A percentile compares a stretch with the other conserved stretches of the same genome.
These are phyloP conservation scores for Mythimna impura DNA, from an alignment of 2,888 invertebrate species.

Conservation along the genomic window DNA sequence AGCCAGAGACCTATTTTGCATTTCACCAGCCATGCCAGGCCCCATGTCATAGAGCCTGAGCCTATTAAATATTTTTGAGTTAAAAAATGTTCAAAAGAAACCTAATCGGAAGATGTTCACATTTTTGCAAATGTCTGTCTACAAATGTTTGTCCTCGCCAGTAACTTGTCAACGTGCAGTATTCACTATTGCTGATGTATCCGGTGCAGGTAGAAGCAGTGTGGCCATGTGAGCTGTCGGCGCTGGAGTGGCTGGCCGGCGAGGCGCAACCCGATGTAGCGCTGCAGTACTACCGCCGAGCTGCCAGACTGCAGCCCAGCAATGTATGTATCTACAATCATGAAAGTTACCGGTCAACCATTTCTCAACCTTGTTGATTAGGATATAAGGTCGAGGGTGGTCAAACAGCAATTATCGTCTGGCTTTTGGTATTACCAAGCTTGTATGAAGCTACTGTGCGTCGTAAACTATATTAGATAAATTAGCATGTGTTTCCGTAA, in stretches of 20 bases:
- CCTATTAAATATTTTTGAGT: neutral
- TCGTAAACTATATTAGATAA: neutral
- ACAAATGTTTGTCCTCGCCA: neutral
- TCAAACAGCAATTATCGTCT: no score
- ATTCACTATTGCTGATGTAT: neutral
- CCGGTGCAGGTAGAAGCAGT: conserved; percentile 83
- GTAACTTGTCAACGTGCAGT: no score
- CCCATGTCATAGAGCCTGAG: neutral
- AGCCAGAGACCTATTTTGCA: neutral
- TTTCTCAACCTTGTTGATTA: no score
- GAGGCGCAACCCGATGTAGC: conserved; percentile 82
- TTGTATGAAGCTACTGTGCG: no score
- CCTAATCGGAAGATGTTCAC: neutral
- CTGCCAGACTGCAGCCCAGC: conserved; percentile 82
- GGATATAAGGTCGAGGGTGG: no score
- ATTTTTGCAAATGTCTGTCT: neutral
- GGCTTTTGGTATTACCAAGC: no score
- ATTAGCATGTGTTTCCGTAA: neutral
- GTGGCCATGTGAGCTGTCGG: conserved; percentile 84
- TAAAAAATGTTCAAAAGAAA: neutral
- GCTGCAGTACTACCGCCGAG: conserved; percentile 83
- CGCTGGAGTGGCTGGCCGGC: conserved; percentile 85
- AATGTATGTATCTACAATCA: conserved; percentile 70
- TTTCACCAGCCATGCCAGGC: neutral
- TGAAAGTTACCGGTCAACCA: no score